Evolutionary conservation across 2,888 invertebrate species (phyloP), one percentile per base, ranked within the genome.

Genomic region (Ornithoptera alexandrae): DNA sequence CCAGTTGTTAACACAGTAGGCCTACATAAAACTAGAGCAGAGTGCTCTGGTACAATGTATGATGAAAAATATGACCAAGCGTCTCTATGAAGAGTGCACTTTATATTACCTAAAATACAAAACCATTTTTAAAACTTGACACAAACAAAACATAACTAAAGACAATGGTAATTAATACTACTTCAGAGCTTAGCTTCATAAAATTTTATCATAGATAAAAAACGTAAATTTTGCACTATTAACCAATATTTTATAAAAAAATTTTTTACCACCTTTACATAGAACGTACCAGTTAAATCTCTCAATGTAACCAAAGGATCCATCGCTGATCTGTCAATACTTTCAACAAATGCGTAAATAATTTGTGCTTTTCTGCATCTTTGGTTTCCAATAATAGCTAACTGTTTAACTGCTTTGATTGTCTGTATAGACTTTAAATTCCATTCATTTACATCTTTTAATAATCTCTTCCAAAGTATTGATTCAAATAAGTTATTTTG

Each of bases 1-100:
- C 92, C 92, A 2, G 90, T 92, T 39, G 90, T 92, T 12, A 92
- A 77, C n/a, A 92, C 87, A 67, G 92, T 92, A 3, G 92, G 91
- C 72, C 84, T 92, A 72, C 81, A 82, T 63, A 92, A 76, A 7
- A 91, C 82, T 62, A 92, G 70, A 2, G 88, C 90, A 80, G 91
- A 89, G 68, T 80, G 85, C 71, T 90, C 89, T 2, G 92, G 84
- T 7, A 87, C 84, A 67, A 92, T 83, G 71, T 90, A 92, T 67
- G 86, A 75, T 39, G 92, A 87, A 72, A 92, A 91, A 72, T 80
- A 79, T 4, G 85, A 82, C 92, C 92, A 92, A n/a, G 89, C 91
- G 81, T 92, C 92, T 81, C 92, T 84, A 69, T 92, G 92, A 12
- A 92, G 79, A 30, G 92, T 92, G 68, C 91, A 90, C 74, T 92